Base-by-base conservation (phyloP, 2,113 vertebrate genomes). In the Piprites chloris region DNA sequence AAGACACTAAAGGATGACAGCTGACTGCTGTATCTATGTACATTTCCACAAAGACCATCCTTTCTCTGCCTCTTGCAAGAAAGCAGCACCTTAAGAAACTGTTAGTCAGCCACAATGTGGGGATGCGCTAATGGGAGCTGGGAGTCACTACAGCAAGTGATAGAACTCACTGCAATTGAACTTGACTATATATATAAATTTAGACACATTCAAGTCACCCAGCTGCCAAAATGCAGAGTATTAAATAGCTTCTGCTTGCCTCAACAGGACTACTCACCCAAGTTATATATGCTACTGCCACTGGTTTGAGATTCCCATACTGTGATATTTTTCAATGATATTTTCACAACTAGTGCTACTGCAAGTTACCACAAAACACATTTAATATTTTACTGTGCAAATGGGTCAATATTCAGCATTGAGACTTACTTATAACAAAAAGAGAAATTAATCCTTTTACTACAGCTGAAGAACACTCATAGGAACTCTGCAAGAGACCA, bases 1-100 rank as follows among this genome's bases (percentile, higher is more conserved):
- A 69, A 71, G 49, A 67, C 46, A 53, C 14, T 53, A 22, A 52
- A 87, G 28, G 19, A 65, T 47, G 32, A 28, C 14, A 90, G 35
- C 12, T 5, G 24, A 69, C 2, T 50, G 6, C 37, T 78, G 2
- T 21, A 69, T 4, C 39, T 35, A 66, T 0, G 0, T 8, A 23
- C 11, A 35, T 6, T 79, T 72, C 41, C 53, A 46, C 41, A 82
- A 32, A 32, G 2, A 44, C 13, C 28, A 76, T 26, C 49, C 37
- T 79, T 81, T 21, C 61, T 56, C 39, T 69, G 21, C 49, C 32
- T 76, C 20, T 65, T 37, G 62, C 14, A 59, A 55, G 46, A 26
- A 65, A 44, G 11, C 9, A 61, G 46, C 24, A 56, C 37, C 19
- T 68, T 53, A 82, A 53, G 47, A 26, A 89, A 50, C 13, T 49